Percentiles rank a stretch among this genome's conserved stretches.
phyloP scores from a whole-genome alignment of 2,888 invertebrate genomes.

The Nymphalis urticae region DNA sequence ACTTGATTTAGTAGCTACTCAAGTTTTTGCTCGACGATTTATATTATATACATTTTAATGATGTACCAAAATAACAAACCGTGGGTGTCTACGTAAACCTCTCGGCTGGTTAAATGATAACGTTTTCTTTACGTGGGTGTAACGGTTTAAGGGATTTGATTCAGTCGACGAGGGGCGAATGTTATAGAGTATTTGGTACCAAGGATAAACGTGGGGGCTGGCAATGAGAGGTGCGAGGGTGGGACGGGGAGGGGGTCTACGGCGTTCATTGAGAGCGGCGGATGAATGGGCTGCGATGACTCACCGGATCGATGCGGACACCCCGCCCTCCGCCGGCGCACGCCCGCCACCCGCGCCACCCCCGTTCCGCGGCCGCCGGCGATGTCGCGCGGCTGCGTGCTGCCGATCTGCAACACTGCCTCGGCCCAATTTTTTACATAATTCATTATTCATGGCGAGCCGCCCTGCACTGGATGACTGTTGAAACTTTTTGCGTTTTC shows the following conservation, averaged over 20 bases:
- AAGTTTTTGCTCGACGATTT: neutral
- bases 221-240: conserved; percentile 46
- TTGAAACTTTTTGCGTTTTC: conserved; percentile 4
- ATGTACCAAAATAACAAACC: conserved; percentile 9
- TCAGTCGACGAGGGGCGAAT: conserved; percentile 61
- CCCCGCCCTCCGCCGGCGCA: conserved; percentile 41
- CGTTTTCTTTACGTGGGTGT: conserved; percentile 52
- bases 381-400: conserved; percentile 38
- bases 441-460: conserved; percentile 39
- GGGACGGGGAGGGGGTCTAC: conserved; percentile 50
- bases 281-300: conserved; percentile 77
- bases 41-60: neutral
- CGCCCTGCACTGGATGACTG: conserved; percentile 15
- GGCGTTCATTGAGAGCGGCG: conserved; percentile 77
- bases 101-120: conserved; percentile 20
- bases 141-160: conserved; percentile 63
- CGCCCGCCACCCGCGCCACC: conserved; percentile 34
- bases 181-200: conserved; percentile 75
- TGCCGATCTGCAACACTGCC: conserved; percentile 36
- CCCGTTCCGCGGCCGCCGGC: conserved; percentile 38
- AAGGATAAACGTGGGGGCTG: conserved; percentile 54
- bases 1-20: neutral
- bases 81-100: conserved; percentile 21
- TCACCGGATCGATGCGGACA: conserved; percentile 73
- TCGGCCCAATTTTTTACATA: conserved; percentile 43